Base-by-base conservation (phyloP, 2,113 vertebrate species). In the Podarcis raffonei region DNA sequence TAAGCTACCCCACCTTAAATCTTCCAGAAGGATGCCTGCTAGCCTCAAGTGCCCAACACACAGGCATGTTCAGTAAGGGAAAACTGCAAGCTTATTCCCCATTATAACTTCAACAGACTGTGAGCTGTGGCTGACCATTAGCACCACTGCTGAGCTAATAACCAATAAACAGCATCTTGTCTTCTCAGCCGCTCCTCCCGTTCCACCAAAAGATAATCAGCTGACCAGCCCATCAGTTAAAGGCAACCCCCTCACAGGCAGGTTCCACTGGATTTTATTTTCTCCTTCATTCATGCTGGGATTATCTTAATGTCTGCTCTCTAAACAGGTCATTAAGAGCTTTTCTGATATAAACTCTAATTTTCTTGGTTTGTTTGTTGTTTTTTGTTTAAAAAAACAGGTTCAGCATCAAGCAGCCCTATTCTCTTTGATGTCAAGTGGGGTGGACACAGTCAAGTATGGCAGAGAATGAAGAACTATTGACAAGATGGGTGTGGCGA, bases 361-460 rank as follows among this genome's bases (percentile, higher is more conserved):
- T 65, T 88, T 3, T 88, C 35, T 82, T 62, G 20, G 12, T 53
- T 53, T 48, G 48, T 53, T 53, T 53, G 9, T 53, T 53, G 7
- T 53, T 53, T 53, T 93, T 22, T 16, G 18, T n/a, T 15, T 69
- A 2, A 8, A 11, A 68, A n/a, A 32, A 23, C 48, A 95, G 95
- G 90, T 90, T 88, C 84, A 57, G 68, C 93, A 89, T 53, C 25
- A 82, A 1, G 81, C 87, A 83, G 30, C 65, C 86, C 2, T 1
- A 37, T 20, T 18, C 78, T 66, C 35, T 89, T 94, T 90, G 68
- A 11, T 25, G 48, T 11, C 32, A 72, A 91, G 91, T 78, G 72
- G 39, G 84, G 72, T 77, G 91, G 11, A 35, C 35, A 83, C 80
- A 66, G 48, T 85, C 74, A 68, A 88, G 87, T 76, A 86, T 0